phyloP scores from a whole-genome alignment of 2,113 vertebrate species.

The Dicrurus megarhynchus region DNA sequence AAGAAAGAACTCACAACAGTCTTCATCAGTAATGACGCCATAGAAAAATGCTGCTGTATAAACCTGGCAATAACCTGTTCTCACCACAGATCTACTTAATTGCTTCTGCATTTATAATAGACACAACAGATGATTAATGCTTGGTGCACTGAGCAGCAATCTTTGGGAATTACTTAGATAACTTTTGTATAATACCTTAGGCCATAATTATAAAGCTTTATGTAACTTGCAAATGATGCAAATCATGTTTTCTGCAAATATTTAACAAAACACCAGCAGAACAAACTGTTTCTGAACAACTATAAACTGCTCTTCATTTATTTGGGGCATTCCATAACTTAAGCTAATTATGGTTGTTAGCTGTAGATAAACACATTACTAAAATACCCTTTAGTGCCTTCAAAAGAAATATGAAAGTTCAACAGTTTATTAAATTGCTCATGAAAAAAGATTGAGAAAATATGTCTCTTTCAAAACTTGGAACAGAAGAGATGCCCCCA shows the following conservation, averaged over 20 bases:
- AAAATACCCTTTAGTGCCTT: slow-evolving; percentile 46
- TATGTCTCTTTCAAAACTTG: slow-evolving; percentile 29
- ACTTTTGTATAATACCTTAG: slow-evolving; percentile 68
- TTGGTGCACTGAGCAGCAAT: slow-evolving; percentile 23
- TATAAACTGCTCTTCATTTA: slow-evolving; percentile 57
- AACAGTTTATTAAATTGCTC: slow-evolving; percentile 26
- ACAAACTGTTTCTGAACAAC: slow-evolving; percentile 44
- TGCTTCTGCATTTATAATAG: slow-evolving; percentile 67
- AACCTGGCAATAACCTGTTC: slow-evolving; percentile 52
- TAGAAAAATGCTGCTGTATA: slow-evolving; percentile 18
- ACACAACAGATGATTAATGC: slow-evolving; percentile 70
- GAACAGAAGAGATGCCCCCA: background rate
- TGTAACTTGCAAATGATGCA: slow-evolving; percentile 71
- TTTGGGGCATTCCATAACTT: slow-evolving; percentile 59
- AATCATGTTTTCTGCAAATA: slow-evolving; percentile 70
- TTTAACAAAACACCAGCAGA: slow-evolving; percentile 65
- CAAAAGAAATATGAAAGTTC: slow-evolving; percentile 32
- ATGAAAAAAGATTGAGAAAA: slow-evolving; percentile 23
- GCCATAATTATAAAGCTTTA: slow-evolving; percentile 73
- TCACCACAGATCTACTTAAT: slow-evolving; percentile 55
- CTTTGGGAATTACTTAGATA: slow-evolving; percentile 74
- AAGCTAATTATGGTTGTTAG: slow-evolving; percentile 66
- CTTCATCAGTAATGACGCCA: slow-evolving; percentile 15
- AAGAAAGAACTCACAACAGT: background rate
- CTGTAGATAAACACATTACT: slow-evolving; percentile 62